Conservation (phyloP, 2,797 vertebrate genomes). For the Falco novaeseelandiae region DNA sequence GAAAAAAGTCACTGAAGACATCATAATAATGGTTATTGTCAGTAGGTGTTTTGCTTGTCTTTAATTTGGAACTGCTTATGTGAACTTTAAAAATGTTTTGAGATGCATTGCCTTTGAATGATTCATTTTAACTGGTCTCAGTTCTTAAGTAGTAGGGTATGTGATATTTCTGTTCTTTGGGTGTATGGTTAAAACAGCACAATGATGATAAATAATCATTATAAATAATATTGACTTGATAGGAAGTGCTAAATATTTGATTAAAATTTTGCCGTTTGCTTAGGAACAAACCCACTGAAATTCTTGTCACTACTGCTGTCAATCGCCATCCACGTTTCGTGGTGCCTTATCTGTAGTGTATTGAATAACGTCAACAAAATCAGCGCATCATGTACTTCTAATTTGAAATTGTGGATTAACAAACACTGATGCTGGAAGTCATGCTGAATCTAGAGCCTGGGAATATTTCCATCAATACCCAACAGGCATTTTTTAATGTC, state of each 20-base stretch:
- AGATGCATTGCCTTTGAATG: not conserved
- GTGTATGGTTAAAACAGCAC: not conserved
- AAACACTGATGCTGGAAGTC: not conserved
- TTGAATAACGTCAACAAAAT: not conserved
- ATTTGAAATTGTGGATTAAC: not conserved
- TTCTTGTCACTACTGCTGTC: not conserved
- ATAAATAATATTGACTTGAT: not conserved
- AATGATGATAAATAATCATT: not conserved
- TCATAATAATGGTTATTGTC: not conserved
- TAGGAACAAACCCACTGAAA: not conserved
- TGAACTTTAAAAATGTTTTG: not conserved
- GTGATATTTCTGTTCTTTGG: not conserved
- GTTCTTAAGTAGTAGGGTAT: not conserved
- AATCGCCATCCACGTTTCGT: not conserved
- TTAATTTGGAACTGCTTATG: not conserved
- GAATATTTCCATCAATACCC: not conserved
- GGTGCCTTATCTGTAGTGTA: not conserved
- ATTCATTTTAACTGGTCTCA: not conserved
- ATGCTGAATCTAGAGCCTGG: not conserved
- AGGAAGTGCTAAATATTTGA: not conserved
- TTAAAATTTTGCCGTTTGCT: not conserved
- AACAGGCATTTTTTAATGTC: not conserved
- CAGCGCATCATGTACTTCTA: not conserved
- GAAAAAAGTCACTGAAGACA: not conserved
- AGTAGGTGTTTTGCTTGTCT: not conserved